phyloP scores from a whole-genome alignment of 2,113 vertebrate species.

The Calonectris borealis region DNA sequence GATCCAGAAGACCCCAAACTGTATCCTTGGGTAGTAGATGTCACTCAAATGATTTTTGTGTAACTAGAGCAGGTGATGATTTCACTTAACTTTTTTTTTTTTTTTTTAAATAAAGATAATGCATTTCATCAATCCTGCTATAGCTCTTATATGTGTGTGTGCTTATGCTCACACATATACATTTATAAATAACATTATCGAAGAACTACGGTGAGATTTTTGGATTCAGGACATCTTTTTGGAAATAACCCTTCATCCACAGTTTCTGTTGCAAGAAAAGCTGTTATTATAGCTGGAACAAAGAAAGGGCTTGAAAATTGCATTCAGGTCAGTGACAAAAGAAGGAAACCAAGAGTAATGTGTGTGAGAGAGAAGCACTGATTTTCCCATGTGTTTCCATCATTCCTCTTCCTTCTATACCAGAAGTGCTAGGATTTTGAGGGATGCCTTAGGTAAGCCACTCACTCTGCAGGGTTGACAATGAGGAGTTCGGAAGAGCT shows the following conservation, averaged over 20 bases:
- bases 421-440: neutral
- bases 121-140: neutral
- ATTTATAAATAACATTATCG: neutral
- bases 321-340: slow-evolving; percentile 57
- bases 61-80: accelerated
- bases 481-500: slow-evolving; percentile 19
- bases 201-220: slow-evolving; percentile 25
- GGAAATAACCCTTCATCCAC: slow-evolving; percentile 4
- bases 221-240: slow-evolving; percentile 1
- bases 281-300: slow-evolving; percentile 39
- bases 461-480: slow-evolving; percentile 1
- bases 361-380: neutral
- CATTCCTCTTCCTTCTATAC: neutral
- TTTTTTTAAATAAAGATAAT: neutral
- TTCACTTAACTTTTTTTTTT: neutral
- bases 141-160: accelerated
- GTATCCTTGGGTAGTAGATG: neutral
- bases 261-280: slow-evolving; percentile 32
- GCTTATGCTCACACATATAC: neutral
- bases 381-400: neutral
- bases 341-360: slow-evolving; percentile 43
- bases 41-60: neutral
- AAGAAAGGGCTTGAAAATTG: slow-evolving; percentile 59
- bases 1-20: neutral
- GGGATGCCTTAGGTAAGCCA: neutral